Evolutionary conservation across 1,140 invertebrate species (phyloP).

Genomic region (Trachymyrmex septentrionalis): DNA sequence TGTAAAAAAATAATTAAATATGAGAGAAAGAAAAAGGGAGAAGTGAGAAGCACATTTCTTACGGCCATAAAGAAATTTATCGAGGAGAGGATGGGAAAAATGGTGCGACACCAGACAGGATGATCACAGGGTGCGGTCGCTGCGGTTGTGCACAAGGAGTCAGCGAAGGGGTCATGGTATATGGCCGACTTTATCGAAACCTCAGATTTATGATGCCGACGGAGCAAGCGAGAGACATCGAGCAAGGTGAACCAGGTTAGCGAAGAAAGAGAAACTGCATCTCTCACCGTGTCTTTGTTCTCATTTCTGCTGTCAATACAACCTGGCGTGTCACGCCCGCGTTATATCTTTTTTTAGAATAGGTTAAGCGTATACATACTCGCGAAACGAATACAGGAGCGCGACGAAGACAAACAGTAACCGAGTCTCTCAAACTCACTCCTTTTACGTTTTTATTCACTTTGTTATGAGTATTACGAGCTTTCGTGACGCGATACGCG

Average conservation of each 20-base stretch:
- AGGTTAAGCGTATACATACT: constrained; percentile 31
- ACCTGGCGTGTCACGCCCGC: constrained; percentile 30
- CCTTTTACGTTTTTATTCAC: constrained; percentile 63
- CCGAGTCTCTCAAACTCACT: constrained; percentile 32
- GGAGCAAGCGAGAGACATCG: constrained; percentile 21
- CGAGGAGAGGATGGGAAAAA: neutral
- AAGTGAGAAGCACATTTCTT: neutral
- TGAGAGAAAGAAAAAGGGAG: neutral
- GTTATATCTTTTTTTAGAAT: constrained; percentile 51
- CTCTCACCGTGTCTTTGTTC: constrained; percentile 50
- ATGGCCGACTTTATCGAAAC: constrained; percentile 73
- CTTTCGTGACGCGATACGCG: constrained; percentile 33
- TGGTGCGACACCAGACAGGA: constrained; percentile 37
- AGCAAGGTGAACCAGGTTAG: neutral
- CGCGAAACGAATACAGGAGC: neutral
- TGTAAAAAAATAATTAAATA: constrained; percentile 8
- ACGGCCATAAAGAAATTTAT: constrained; percentile 9
- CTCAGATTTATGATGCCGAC: constrained; percentile 69
- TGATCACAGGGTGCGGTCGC: constrained; percentile 59
- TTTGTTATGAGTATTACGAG: constrained; percentile 44
- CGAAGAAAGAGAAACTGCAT: constrained; percentile 35
- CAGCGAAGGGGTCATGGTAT: constrained; percentile 27
- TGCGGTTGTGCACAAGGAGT: constrained; percentile 52
- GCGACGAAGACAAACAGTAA: constrained; percentile 28
- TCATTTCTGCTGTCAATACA: constrained; percentile 34